Conservation (phyloP, 2,113 vertebrate species). For the Myotis brandtii region DNA sequence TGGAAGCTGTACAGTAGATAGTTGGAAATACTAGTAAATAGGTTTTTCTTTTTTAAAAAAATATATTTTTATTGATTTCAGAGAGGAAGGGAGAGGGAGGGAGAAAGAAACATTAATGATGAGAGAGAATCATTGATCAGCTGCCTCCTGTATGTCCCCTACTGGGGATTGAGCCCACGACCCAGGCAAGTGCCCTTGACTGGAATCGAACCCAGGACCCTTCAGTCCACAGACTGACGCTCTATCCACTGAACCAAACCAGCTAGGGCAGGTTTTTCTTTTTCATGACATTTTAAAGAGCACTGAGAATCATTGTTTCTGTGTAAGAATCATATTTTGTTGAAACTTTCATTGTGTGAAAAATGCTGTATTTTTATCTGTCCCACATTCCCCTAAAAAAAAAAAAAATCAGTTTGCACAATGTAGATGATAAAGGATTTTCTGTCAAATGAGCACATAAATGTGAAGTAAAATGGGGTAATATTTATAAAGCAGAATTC, state of each 20-base stretch:
- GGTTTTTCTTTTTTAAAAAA: neutral
- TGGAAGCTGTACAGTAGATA: neutral
- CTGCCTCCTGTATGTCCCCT: too few species aligned
- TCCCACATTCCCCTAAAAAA: neutral
- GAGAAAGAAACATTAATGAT: too few species aligned
- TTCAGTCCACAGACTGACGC: too few species aligned
- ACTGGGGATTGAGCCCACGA: too few species aligned
- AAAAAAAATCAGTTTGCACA: neutral
- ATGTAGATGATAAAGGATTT: neutral
- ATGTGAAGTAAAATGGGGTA: constrained; percentile 1
- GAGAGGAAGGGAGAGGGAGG: too few species aligned
- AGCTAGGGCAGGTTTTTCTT: neutral
- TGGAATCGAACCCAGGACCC: too few species aligned
- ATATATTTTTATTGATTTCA: too few species aligned
- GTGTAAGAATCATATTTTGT: constrained; percentile 2
- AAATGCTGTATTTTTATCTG: neutral
- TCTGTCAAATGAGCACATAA: neutral
- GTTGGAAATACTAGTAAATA: neutral
- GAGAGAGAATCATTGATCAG: too few species aligned
- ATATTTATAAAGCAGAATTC: neutral
- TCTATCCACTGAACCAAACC: too few species aligned
- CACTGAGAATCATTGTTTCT: constrained; percentile 8
- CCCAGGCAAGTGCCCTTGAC: too few species aligned
- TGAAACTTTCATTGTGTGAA: neutral
- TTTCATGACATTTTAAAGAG: neutral